Percentiles rank a stretch among this genome's conserved stretches.
phyloP scores from a whole-genome alignment of 1,140 invertebrate species.

The Nasonia longicornis region DNA sequence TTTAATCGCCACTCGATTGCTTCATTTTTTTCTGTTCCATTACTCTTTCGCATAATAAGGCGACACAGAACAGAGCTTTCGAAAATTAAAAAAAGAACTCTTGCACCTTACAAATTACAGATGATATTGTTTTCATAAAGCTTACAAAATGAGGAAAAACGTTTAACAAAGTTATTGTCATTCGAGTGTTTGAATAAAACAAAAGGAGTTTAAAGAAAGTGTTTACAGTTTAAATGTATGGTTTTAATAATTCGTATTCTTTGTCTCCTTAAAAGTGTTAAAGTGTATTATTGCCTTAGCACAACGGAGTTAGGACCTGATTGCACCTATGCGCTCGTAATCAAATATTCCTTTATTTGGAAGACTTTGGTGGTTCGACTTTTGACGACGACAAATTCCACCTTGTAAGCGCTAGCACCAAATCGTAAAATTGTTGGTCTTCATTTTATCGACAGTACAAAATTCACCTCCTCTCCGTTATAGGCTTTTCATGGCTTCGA shows the following conservation, averaged over 20 bases:
- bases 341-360: slow-evolving; percentile 48
- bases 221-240: slow-evolving; percentile 26
- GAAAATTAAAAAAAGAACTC: slow-evolving; percentile 33
- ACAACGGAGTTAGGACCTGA: slow-evolving; percentile 39
- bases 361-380: slow-evolving; percentile 51
- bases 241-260: slow-evolving; percentile 37
- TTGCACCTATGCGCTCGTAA: slow-evolving; percentile 34
- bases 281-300: slow-evolving; percentile 42
- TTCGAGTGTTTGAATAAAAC: slow-evolving; percentile 23
- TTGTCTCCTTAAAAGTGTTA: slow-evolving; percentile 37
- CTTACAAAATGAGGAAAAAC: slow-evolving; percentile 24
- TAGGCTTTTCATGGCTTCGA: slow-evolving; percentile 40
- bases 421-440: slow-evolving; percentile 23
- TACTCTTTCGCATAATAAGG: slow-evolving; percentile 35
- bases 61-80: slow-evolving; percentile 35
- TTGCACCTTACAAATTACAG: slow-evolving; percentile 40
- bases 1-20: slow-evolving; percentile 44
- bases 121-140: slow-evolving; percentile 29
- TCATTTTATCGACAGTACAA: slow-evolving; percentile 37
- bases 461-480: slow-evolving; percentile 35
- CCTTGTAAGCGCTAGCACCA: slow-evolving; percentile 46
- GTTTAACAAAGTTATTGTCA: slow-evolving; percentile 38
- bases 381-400: slow-evolving; percentile 7
- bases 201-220: slow-evolving; percentile 1
- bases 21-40: slow-evolving; percentile 37